phyloP scores from a whole-genome alignment of 2,888 invertebrate species.

The Apoda limacodes region DNA sequence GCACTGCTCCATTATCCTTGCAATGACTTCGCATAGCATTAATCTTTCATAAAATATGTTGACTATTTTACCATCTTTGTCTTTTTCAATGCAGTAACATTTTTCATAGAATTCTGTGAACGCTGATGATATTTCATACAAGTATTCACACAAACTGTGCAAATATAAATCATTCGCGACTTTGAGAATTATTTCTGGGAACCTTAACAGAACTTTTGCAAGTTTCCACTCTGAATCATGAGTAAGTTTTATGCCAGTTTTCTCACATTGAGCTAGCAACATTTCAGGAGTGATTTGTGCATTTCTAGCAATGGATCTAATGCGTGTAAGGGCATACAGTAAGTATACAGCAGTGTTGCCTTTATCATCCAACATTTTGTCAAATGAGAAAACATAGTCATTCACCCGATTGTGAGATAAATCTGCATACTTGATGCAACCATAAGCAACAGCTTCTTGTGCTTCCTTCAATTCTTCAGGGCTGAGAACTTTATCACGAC shows the following conservation, averaged over 20 bases:
- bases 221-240: constrained; percentile 97
- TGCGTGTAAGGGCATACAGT: constrained; percentile 93
- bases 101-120: constrained; percentile 98
- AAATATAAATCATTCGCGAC: constrained; percentile 85
- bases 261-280: constrained; percentile 71
- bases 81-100: constrained; percentile 97
- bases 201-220: constrained; percentile 86
- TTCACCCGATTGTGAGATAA: constrained; percentile 91
- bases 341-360: constrained; percentile 99
- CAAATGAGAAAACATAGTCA: constrained; percentile 98
- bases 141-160: constrained; percentile 93
- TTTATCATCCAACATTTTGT: constrained; percentile 98
- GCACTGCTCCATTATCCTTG: constrained; percentile 86
- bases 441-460: constrained; percentile 94
- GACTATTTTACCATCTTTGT: constrained; percentile 81
- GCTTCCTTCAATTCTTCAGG: constrained; percentile 84
- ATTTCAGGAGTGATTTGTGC: constrained; percentile 76
- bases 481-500: constrained; percentile 84
- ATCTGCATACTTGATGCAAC: constrained; percentile 99
- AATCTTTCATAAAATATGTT: constrained; percentile 89
- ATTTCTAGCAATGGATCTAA: constrained; percentile 88
- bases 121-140: constrained; percentile 92
- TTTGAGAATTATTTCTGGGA: constrained; percentile 88
- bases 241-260: constrained; percentile 73
- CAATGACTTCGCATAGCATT: constrained; percentile 92